Base-by-base conservation (phyloP, 2,888 invertebrate genomes). In the Erebia ligea region DNA sequence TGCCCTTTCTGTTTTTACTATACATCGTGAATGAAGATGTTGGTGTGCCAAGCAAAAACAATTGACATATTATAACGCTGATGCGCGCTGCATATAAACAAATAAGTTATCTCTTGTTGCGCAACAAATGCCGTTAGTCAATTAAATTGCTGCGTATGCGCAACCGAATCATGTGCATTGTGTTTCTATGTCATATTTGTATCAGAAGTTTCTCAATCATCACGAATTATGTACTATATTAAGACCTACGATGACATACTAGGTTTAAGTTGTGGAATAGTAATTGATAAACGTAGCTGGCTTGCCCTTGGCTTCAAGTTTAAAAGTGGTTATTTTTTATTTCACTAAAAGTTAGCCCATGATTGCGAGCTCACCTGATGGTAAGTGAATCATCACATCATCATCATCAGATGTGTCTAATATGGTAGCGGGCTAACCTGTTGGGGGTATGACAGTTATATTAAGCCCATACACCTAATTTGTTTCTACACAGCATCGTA, bases 41-140 rank as follows among this genome's bases (percentile, higher is more conserved):
- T n/a, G 6, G 50, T 50, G 5, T 19, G 19, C 54, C 17, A 19
- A 19, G 19, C 56, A 15, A 25, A 25, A 21, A 25, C 21, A 21
- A 57, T 57, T 57, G 56, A 25, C 25, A 57, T 57, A n/a, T 34
- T 34, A 57, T 15, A 25, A 25, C 21, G 56, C 56, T 9, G 19
- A 56, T 21, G 56, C 15, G 2, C 25, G 15, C 13, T 15, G 13
- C 21, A 57, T 57, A 25, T 57, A 57, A 57, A 21, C 56, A 21
- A 57, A 57, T 57, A 25, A 25, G 21, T 57, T 57, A 57, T 25
- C 56, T 57, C 21, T 25, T 54, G 19, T 54, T 54, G 17, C 25
- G 25, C 15, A 21, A 57, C 15, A 13, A 6, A 13, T 13, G 13
- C 56, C 56, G 25, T 57, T 21, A 21, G 56, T 57, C 56, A 25